Evolutionary conservation across 2,113 vertebrate species (phyloP).

Genomic region (Amphiprion ocellaris): DNA sequence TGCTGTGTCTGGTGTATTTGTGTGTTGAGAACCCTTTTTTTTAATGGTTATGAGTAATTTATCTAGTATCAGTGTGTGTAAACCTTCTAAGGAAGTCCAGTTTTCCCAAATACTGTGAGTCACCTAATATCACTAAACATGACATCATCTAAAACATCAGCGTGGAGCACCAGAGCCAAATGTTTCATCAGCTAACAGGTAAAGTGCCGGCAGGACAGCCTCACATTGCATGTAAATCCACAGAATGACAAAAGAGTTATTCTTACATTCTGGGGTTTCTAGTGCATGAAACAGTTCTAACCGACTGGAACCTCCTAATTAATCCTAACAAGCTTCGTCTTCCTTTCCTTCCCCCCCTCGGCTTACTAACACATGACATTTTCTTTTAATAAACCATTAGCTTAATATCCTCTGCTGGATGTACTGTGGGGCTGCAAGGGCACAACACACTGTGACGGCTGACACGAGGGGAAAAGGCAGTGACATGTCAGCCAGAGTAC

Average conservation of each 20-base stretch:
- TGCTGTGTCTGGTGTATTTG: too few species aligned
- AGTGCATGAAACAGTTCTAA: slow-evolving; percentile 29
- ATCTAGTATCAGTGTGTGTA: not conserved
- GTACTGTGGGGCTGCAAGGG: slow-evolving; percentile 48
- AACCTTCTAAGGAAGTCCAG: not conserved
- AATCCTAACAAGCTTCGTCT: slow-evolving; percentile 38
- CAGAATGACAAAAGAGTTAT: not conserved
- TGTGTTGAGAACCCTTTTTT: too few species aligned
- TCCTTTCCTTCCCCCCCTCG: slow-evolving; percentile 8
- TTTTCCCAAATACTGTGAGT: slow-evolving; percentile 42
- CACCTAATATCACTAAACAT: slow-evolving; percentile 9
- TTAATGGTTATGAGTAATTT: not conserved
- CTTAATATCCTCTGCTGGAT: slow-evolving; percentile 52
- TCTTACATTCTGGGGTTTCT: slow-evolving; percentile 22
- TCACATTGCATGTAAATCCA: not conserved
- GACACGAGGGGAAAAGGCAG: too few species aligned
- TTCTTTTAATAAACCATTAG: slow-evolving; percentile 70
- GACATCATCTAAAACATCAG: slow-evolving; percentile 10
- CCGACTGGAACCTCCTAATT: slow-evolving; percentile 54
- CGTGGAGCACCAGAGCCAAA: not conserved
- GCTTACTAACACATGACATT: slow-evolving; percentile 64
- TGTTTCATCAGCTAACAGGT: not conserved
- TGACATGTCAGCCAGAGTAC: slow-evolving; percentile 23
- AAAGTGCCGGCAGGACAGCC: not conserved
- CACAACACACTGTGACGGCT: slow-evolving; percentile 3